These are phyloP conservation scores for Elysia crispata DNA, from an alignment of 2,888 invertebrate genomes.

Conservation along the genomic window DNA sequence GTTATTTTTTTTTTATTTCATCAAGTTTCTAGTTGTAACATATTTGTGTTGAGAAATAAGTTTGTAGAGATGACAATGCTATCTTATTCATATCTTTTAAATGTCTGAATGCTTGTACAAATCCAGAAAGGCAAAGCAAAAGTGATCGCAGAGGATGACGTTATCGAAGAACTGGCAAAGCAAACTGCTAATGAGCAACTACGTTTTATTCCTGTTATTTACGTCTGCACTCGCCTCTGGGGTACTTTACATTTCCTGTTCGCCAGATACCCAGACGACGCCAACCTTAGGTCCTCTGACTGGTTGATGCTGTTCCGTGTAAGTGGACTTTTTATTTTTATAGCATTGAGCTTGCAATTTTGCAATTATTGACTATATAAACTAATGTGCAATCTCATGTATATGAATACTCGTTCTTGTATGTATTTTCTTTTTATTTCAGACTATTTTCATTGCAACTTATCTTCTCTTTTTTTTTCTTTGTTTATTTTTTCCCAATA, in stretches of 20 bases:
- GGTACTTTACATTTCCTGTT: constrained; percentile 55
- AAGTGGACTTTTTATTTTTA: not conserved
- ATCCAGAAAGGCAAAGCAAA: constrained; percentile 35
- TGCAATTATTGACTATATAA: not conserved
- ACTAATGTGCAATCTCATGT: too few relatives aligned
- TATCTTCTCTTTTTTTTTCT: too few relatives aligned
- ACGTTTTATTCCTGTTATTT: constrained; percentile 57
- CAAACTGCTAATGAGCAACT: constrained; percentile 56
- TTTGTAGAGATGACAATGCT: too few relatives aligned
- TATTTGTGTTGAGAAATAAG: too few relatives aligned
- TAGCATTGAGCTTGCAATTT: not conserved
- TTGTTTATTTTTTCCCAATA: too few relatives aligned
- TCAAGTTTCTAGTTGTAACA: too few relatives aligned
- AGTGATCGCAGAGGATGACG: constrained; percentile 42
- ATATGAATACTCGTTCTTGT: too few relatives aligned
- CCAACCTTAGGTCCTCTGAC: constrained; percentile 48
- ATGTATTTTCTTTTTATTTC: too few relatives aligned
- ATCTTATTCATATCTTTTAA: too few relatives aligned
- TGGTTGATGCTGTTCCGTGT: constrained; percentile 58
- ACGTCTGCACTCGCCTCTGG: constrained; percentile 56
- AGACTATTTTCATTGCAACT: too few relatives aligned
- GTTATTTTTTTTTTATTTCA: too few relatives aligned
- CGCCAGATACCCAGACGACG: constrained; percentile 46
- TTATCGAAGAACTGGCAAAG: constrained; percentile 50
- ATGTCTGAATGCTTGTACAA: not conserved